Conservation (phyloP, 2,113 vertebrate genomes). For the Amphiprion percula region DNA sequence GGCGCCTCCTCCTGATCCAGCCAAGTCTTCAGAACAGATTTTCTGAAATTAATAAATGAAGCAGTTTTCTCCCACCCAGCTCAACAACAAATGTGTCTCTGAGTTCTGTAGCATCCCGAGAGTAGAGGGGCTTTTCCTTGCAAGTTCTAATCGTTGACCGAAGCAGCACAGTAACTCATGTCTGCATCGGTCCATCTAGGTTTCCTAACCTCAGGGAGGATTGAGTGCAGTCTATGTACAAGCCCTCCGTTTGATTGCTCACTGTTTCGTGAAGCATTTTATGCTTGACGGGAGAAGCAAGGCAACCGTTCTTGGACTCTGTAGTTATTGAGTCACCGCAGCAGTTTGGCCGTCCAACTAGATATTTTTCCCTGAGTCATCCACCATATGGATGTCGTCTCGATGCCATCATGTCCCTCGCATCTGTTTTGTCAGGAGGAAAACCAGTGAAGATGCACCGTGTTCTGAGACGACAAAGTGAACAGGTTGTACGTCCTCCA, state of each 20-base stretch:
- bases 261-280: constrained; percentile 23
- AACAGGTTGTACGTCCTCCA: not conserved
- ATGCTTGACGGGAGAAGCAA: constrained; percentile 10
- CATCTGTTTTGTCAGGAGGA: constrained; percentile 4
- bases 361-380: constrained; percentile 26
- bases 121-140: constrained; percentile 45
- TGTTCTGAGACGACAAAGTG: not conserved
- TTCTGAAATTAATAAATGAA: constrained; percentile 60
- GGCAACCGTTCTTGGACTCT: constrained; percentile 19
- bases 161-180: constrained; percentile 30
- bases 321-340: constrained; percentile 32
- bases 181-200: constrained; percentile 18
- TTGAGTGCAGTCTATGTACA: constrained; percentile 31
- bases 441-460: not conserved
- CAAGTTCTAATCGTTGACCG: constrained; percentile 64
- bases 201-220: constrained; percentile 26
- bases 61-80: constrained; percentile 9
- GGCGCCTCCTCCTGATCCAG: constrained; percentile 32
- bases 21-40: constrained; percentile 53
- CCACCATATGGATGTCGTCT: constrained; percentile 32
- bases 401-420: constrained; percentile 16
- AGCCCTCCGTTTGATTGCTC: constrained; percentile 16
- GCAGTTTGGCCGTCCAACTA: constrained; percentile 17
- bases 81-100: constrained; percentile 67
- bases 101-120: constrained; percentile 45